Conservation (phyloP, 2,888 invertebrate species). For the Orthosia incerta region DNA sequence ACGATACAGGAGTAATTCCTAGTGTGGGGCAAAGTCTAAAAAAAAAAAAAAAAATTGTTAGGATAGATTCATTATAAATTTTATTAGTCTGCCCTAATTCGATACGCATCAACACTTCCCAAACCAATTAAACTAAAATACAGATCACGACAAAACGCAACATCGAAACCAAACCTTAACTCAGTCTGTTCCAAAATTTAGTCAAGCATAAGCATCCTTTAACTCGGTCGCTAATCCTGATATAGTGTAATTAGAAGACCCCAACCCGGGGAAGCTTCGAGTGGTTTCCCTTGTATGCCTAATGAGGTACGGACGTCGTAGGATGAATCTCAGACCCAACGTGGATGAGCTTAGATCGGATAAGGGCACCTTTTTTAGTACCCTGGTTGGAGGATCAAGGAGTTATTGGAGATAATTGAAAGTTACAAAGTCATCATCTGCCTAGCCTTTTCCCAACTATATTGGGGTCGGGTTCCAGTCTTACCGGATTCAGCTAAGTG, state of each 20-base stretch:
- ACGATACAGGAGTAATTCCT: too few species aligned
- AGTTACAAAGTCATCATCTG: too few species aligned
- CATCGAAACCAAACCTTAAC: slow-evolving; percentile 34
- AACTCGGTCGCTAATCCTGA: slow-evolving; percentile 63
- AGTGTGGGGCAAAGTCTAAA: too few species aligned
- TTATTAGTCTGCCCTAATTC: neutral
- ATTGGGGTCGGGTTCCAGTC: too few species aligned
- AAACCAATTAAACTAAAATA: neutral
- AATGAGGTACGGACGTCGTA: slow-evolving; percentile 67
- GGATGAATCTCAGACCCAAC: neutral
- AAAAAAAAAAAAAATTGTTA: too few species aligned
- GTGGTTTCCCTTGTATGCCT: slow-evolving; percentile 72
- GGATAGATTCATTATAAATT: too few species aligned
- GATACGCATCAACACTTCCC: neutral
- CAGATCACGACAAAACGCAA: neutral
- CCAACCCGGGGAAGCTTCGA: slow-evolving; percentile 57
- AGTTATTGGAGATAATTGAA: neutral
- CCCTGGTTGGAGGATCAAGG: neutral
- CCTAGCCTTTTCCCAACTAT: too few species aligned
- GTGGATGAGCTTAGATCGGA: slow-evolving; percentile 35
- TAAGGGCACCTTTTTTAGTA: slow-evolving; percentile 11
- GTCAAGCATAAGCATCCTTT: slow-evolving; percentile 55
- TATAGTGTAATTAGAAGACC: slow-evolving; percentile 67
- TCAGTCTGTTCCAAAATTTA: slow-evolving; percentile 47
- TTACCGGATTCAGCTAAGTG: too few species aligned